Evolutionary conservation across 1,140 invertebrate genomes (phyloP).

Genomic region (Cotesia typhae): DNA sequence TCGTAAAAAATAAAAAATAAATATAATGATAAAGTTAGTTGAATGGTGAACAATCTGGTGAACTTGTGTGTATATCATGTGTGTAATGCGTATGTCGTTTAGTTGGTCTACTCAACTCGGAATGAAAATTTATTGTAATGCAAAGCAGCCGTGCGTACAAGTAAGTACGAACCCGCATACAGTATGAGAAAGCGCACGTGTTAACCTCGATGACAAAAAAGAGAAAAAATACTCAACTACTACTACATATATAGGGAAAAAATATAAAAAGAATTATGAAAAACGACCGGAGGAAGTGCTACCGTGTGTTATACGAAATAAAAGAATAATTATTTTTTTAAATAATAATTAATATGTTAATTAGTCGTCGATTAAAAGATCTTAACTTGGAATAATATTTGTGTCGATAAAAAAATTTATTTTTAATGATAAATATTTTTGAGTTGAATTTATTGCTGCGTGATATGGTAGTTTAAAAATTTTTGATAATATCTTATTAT

Average conservation of each 20-base stretch:
- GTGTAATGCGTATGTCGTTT: too few relatives aligned
- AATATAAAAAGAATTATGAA: conserved; percentile 6
- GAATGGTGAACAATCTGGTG: too few relatives aligned
- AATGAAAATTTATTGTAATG: conserved; percentile 45
- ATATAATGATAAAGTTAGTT: too few relatives aligned
- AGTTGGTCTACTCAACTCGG: conserved; percentile 32
- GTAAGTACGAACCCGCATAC: conserved; percentile 16
- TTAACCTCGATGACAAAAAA: conserved; percentile 29
- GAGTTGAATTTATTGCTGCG: too few relatives aligned
- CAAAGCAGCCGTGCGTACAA: conserved; percentile 33
- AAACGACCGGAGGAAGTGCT: conserved; percentile 23
- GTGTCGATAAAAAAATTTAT: too few relatives aligned
- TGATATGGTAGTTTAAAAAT: too few relatives aligned
- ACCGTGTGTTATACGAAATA: conserved; percentile 7
- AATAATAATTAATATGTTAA: conserved; percentile 10
- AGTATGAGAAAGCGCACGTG: conserved; percentile 36
- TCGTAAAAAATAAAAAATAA: too few relatives aligned
- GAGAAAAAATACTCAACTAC: conserved; percentile 3
- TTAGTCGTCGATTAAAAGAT: not conserved
- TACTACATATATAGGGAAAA: not conserved
- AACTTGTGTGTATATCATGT: too few relatives aligned
- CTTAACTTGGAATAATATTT: too few relatives aligned
- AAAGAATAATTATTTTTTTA: not conserved
- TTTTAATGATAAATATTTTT: too few relatives aligned
- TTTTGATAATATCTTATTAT: too few relatives aligned